Evolutionary conservation across 1,140 invertebrate genomes (phyloP), one percentile per base, ranked within the genome.

Genomic region (Meloidogyne exigua): DNA sequence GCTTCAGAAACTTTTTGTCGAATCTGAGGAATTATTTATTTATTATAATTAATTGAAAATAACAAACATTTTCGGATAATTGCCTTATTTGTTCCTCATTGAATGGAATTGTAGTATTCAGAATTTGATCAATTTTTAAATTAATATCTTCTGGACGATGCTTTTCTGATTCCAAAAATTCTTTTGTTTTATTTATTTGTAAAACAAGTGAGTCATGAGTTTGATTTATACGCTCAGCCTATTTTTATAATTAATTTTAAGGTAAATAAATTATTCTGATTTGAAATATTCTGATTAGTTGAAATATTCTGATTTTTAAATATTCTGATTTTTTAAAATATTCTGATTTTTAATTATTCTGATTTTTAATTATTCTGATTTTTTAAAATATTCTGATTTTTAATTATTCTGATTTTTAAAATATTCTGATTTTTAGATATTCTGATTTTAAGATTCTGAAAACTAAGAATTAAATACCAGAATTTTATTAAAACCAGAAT

Each of bases 31-130:
- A 71, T 11, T 21, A 9, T 9, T 39, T 39, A 32, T 32, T 42
- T 12, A 72, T n/a, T 63, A 72, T n/a, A 72, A 1, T 15, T 18
- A 72, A n/a, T 21, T 72, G 4, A 18, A 23, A 72, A 9, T 15
- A 12, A 28, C 4, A 23, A 15, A 85, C 84, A 63, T 87, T 77
- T 57, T 81, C 77, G 23, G 82, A 77, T 18, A 87, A 71, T 23
- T 88, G 79, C 68, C 80, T 75, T 26, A 87, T 87, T 67, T 87
- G 75, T 25, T 84, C 80, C 15, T 84, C 84, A 12, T 73, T 84
- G 21, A 83, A 79, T n/a, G 84, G 79, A 67, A 87, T 88, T 49
- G 81, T 79, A 39, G 84, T 85, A 21, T 75, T 81, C 11, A 87
- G 67, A 23, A 87, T 77, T 74, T 85, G 77, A 25, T 88, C 81